Evolutionary conservation across 2,797 vertebrate genomes (phyloP).

Genomic region (Cygnus olor): DNA sequence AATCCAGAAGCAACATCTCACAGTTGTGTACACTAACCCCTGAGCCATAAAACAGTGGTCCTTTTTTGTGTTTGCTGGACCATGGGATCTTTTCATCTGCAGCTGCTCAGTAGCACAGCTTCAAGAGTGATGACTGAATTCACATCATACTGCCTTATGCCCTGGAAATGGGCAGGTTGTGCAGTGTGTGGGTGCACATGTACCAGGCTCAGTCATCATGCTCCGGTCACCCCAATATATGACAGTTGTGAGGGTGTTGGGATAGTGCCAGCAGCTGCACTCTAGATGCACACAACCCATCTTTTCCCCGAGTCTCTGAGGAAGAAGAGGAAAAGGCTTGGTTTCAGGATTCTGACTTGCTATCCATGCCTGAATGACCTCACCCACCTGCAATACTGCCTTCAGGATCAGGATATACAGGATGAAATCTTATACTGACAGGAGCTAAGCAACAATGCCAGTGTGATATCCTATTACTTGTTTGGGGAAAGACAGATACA

Average conservation of each 20-base stretch:
- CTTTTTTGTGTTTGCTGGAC: neutral
- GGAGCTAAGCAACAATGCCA: neutral
- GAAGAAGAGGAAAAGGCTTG: neutral
- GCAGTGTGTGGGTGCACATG: rapidly evolving
- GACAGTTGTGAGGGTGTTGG: neutral
- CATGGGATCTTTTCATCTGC: neutral
- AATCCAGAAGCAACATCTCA: neutral
- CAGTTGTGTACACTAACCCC: neutral
- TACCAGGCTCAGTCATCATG: neutral
- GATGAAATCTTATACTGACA: neutral
- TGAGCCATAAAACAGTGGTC: neutral
- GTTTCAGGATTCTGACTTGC: neutral
- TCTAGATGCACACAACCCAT: neutral
- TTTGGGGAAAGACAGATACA: neutral
- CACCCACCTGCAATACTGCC: neutral
- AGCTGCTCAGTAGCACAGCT: neutral
- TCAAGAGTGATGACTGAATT: neutral
- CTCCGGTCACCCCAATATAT: neutral
- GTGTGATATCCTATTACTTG: neutral
- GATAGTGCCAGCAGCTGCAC: neutral
- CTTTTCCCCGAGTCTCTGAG: neutral
- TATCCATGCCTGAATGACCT: neutral
- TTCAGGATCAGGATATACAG: neutral
- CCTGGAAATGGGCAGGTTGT: neutral
- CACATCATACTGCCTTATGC: neutral